A percentile compares a stretch with the other conserved stretches of the same genome.
These are phyloP conservation scores for Andricus quercusramuli DNA, from an alignment of 2,888 invertebrate species.

Conservation along the genomic window DNA sequence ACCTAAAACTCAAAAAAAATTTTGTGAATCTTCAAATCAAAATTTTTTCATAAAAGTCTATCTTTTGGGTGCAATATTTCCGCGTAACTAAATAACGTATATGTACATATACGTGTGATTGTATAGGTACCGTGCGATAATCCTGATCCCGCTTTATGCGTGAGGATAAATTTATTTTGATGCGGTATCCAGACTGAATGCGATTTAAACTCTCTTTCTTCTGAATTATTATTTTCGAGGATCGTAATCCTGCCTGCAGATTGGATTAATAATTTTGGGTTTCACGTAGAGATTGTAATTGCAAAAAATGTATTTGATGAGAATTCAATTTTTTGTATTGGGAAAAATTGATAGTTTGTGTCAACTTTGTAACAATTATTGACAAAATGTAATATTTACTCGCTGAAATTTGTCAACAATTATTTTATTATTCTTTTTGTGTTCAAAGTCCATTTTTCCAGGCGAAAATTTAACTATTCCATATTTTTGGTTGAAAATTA, in stretches of 20 bases:
- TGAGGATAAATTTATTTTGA: neutral
- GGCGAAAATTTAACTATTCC: too few relatives aligned
- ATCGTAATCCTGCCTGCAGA: neutral
- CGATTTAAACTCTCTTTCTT: neutral
- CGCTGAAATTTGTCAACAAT: too few relatives aligned
- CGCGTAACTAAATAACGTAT: neutral
- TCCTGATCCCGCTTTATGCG: neutral
- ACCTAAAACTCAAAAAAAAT: too few relatives aligned
- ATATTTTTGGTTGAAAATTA: too few relatives aligned
- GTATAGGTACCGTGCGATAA: neutral
- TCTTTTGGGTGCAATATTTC: too few relatives aligned
- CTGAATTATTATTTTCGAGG: slow-evolving; percentile 1
- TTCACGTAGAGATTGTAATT: neutral
- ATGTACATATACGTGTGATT: neutral
- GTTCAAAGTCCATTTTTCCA: too few relatives aligned
- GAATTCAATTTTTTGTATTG: neutral
- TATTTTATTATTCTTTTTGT: too few relatives aligned
- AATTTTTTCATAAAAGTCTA: too few relatives aligned
- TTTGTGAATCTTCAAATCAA: too few relatives aligned
- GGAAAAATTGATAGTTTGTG: neutral
- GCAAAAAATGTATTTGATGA: neutral
- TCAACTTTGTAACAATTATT: neutral
- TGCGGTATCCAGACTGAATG: slow-evolving; percentile 2
- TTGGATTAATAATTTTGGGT: slow-evolving; percentile 7
- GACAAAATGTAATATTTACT: too few relatives aligned